A percentile compares a stretch with the other conserved stretches of the same genome.
Conservation (phyloP, 2,113 vertebrate genomes). For the Desmodus rotundus region DNA sequence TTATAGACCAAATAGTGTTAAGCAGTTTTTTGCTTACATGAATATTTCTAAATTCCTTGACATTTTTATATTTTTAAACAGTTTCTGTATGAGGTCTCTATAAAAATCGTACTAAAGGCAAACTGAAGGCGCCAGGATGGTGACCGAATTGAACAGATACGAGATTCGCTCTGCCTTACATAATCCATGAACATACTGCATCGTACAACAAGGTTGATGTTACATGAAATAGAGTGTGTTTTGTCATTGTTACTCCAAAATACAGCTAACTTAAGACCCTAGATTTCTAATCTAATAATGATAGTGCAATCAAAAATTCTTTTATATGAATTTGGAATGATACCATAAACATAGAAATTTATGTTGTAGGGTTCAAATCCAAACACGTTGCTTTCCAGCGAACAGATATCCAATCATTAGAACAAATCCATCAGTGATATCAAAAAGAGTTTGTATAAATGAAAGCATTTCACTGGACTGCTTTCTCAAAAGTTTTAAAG, state of each 20-base stretch:
- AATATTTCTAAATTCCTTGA: not conserved
- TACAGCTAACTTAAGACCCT: not conserved
- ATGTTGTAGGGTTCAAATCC: not conserved
- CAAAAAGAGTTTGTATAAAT: not conserved
- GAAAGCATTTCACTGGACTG: not conserved
- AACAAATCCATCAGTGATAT: not conserved
- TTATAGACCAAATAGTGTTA: not conserved
- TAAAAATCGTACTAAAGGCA: not conserved
- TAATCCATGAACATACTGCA: not conserved
- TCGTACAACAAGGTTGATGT: not conserved
- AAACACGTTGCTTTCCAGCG: not conserved
- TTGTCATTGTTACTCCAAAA: not conserved
- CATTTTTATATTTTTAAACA: not conserved
- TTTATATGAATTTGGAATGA: not conserved
- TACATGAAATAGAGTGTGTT: not conserved
- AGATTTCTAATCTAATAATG: not conserved
- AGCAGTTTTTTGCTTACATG: not conserved
- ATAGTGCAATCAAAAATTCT: not conserved
- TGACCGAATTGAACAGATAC: not conserved
- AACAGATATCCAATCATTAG: not conserved
- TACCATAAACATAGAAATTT: not conserved
- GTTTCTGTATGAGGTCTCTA: not conserved
- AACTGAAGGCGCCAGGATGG: not conserved
- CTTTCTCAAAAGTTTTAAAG: not conserved
- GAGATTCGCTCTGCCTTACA: not conserved